Percentiles rank a stretch among this genome's conserved stretches.
These are phyloP conservation scores for Nothobranchius kuhntae DNA, from an alignment of 2,113 vertebrate species.

Conservation along the genomic window DNA sequence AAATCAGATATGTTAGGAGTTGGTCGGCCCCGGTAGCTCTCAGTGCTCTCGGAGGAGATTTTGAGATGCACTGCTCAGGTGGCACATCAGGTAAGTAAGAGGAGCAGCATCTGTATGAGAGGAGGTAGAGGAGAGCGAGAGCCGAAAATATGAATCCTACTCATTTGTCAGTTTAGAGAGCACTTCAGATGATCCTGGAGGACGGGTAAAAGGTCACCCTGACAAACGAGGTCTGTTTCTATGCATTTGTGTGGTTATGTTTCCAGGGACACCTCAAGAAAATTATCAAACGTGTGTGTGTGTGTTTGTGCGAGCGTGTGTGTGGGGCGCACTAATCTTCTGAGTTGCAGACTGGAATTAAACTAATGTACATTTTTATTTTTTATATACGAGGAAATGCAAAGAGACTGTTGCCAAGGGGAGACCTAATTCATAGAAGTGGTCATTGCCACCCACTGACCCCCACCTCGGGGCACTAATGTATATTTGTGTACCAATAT, in stretches of 20 bases:
- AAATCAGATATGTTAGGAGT: slow-evolving; percentile 7
- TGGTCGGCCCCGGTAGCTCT: background rate
- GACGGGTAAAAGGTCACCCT: slow-evolving; percentile 66
- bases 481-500: slow-evolving; percentile 9
- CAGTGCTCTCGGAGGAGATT: slow-evolving; percentile 14
- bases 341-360: too few relatives aligned
- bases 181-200: slow-evolving; percentile 47
- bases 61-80: slow-evolving; percentile 21
- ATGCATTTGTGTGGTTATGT: too few relatives aligned
- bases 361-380: too few relatives aligned
- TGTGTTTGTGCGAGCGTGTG: too few relatives aligned
- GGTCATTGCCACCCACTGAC: too few relatives aligned
- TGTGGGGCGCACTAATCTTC: too few relatives aligned
- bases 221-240: slow-evolving; percentile 35
- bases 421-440: too few relatives aligned
- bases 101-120: slow-evolving; percentile 28
- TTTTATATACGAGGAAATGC: too few relatives aligned
- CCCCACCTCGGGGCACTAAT: background rate
- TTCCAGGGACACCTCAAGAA: too few relatives aligned
- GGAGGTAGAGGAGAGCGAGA: slow-evolving; percentile 26
- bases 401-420: too few relatives aligned
- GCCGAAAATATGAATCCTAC: slow-evolving; percentile 55
- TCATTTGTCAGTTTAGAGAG: slow-evolving; percentile 52
- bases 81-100: slow-evolving; percentile 36
- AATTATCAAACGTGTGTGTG: too few relatives aligned